Evolutionary conservation across 2,113 vertebrate species (phyloP), one percentile per base, ranked within the genome.

Genomic region (Promerops cafer): DNA sequence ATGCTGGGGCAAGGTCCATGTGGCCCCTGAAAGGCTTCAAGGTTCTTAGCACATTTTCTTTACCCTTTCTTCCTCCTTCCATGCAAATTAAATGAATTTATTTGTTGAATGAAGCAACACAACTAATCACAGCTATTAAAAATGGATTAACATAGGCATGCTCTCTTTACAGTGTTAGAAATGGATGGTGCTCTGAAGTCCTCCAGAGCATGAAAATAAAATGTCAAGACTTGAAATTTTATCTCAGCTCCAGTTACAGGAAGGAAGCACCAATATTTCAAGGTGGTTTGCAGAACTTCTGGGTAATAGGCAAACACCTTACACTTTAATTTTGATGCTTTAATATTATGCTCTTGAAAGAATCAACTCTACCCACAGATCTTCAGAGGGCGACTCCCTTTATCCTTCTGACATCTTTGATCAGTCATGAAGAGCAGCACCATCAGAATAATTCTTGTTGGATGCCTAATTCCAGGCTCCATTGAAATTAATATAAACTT

Each of bases 111-210:
- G 49, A 89, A 79, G 81, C 91, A 82, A 87, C 57, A 91, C 33
- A 85, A 57, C 40, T 84, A 94, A 94, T 89, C 70, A 76, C 44
- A 91, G 21, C 28, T 89, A 56, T 69, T 94, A 76, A 91, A 93
- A 94, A 45, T 37, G 18, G n/a, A 68, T 95, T 87, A 70, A 85
- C 22, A 54, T 7, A 69, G 39, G 23, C 27, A 66, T 39, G 16
- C 13, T 82, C 22, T 87, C 45, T 39, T 87, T 72, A 69, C 16
- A 57, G 9, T 44, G 42, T 60, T 63, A 86, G 94, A 95, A 93
- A 94, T 27, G 45, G 26, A 59, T 74, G 37, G 23, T 70, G 26
- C 19, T 87, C 33, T 78, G 68, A 89, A 94, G 69, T 69, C 53
- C 87, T 93, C 66, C 74, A 85, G 75, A 77, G 47, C 42, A 85